A percentile compares a stretch with the other conserved stretches of the same genome.
phyloP scores from a whole-genome alignment of 2,113 vertebrate species.

The Struthio camelus region DNA sequence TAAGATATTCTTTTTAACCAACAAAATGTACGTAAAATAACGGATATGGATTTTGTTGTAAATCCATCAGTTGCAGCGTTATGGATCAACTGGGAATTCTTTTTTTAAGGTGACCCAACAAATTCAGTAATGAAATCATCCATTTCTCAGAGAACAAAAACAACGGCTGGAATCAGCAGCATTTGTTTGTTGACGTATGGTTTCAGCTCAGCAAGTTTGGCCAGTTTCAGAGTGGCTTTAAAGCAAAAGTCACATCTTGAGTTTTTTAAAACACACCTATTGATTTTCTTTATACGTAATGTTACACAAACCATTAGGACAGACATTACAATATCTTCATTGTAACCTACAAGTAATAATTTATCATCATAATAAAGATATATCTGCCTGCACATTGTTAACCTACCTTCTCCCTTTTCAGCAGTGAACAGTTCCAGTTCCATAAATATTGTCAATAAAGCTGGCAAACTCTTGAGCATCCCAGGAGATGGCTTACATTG shows the following conservation, averaged over 20 bases:
- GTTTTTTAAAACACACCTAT: slow-evolving; percentile 52
- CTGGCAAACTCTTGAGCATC: background rate
- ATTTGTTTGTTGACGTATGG: slow-evolving; percentile 57
- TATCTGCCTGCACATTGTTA: slow-evolving; percentile 19
- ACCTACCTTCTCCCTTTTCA: slow-evolving; percentile 14
- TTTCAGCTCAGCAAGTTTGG: background rate
- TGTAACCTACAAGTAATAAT: slow-evolving; percentile 55
- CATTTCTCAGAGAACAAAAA: slow-evolving; percentile 43
- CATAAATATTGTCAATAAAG: slow-evolving; percentile 43
- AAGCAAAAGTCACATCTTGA: background rate
- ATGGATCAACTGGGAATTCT: slow-evolving; percentile 39
- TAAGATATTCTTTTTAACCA: slow-evolving; percentile 78
- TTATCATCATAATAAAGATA: slow-evolving; percentile 57
- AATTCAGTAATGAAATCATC: slow-evolving; percentile 17
- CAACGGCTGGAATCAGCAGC: slow-evolving; percentile 9
- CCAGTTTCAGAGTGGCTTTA: background rate
- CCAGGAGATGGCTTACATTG: background rate
- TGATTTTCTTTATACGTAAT: slow-evolving; percentile 66
- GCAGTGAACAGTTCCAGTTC: slow-evolving; percentile 27
- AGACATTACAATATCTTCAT: slow-evolving; percentile 59
- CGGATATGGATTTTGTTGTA: slow-evolving; percentile 76
- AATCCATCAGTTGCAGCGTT: slow-evolving; percentile 74
- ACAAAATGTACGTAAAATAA: slow-evolving; percentile 77
- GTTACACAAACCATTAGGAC: slow-evolving; percentile 57
- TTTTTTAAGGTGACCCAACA: slow-evolving; percentile 55